Conservation (phyloP, 2,797 vertebrate genomes). For the Heterohyrax brucei region DNA sequence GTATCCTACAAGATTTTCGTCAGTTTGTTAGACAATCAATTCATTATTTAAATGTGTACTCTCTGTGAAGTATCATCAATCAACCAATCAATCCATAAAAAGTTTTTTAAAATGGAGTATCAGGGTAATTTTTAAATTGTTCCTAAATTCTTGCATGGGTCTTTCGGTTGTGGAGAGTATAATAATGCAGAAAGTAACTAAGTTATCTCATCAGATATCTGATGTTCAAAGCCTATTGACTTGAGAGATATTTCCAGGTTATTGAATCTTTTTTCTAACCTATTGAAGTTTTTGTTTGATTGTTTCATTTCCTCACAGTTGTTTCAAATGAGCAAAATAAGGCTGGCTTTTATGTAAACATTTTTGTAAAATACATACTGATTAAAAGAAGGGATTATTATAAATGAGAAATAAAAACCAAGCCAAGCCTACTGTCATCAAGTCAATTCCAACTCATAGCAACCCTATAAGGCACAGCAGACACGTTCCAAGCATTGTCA, state of each 20-base stretch:
- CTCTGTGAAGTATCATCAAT: background rate
- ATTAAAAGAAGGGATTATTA: background rate
- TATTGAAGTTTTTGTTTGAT: background rate
- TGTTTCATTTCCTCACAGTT: background rate
- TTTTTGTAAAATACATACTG: background rate
- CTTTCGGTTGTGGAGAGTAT: background rate
- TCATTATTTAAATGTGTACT: background rate
- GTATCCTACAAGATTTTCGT: background rate
- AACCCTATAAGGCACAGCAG: no score
- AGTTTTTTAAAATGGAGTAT: background rate
- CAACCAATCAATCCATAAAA: background rate
- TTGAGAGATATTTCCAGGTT: background rate
- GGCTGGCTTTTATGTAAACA: conserved; percentile 5
- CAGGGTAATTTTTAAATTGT: background rate
- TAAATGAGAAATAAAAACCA: background rate
- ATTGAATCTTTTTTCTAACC: background rate
- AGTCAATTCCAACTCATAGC: no score
- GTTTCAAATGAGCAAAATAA: background rate
- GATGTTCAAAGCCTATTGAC: background rate
- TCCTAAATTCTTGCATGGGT: background rate
- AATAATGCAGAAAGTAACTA: background rate
- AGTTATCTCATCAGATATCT: background rate
- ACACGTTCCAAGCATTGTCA: no score
- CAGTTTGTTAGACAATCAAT: background rate
- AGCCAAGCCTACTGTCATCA: no score